Evolutionary conservation across 2,113 vertebrate species (phyloP).

Genomic region (Brachyistius frenatus): DNA sequence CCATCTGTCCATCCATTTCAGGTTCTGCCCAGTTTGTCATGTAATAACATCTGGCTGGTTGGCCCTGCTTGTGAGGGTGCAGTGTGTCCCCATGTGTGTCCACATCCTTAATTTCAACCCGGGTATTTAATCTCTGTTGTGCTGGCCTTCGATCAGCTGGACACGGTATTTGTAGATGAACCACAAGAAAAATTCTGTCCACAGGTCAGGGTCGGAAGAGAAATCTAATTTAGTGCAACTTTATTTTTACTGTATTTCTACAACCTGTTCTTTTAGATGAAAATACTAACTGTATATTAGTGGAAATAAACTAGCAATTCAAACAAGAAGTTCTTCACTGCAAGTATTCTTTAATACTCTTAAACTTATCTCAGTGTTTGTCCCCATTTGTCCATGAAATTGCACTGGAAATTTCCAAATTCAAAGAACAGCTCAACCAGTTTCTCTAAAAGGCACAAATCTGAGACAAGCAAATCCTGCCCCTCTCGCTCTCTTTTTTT

Average conservation of each 20-base stretch:
- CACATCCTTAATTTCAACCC: constrained; percentile 11
- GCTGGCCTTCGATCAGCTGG: neutral
- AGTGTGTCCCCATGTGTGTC: constrained; percentile 6
- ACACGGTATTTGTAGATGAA: neutral
- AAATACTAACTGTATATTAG: too few relatives aligned
- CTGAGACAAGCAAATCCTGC: neutral
- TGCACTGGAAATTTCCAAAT: neutral
- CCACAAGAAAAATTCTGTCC: neutral
- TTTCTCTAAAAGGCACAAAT: neutral
- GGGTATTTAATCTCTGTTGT: constrained; percentile 27
- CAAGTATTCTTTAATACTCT: neutral
- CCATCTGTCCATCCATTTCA: constrained; percentile 67
- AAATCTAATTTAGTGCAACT: neutral
- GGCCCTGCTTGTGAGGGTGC: neutral
- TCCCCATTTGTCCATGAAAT: neutral
- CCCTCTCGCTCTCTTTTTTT: neutral
- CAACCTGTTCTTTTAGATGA: neutral
- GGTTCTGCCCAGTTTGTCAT: constrained; percentile 18
- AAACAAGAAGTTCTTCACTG: neutral
- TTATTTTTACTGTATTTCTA: neutral
- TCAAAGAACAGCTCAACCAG: neutral
- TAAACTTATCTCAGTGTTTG: neutral
- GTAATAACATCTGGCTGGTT: constrained; percentile 47
- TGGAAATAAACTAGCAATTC: neutral
- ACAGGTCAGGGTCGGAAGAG: neutral